These are phyloP conservation scores for Chloropsis hardwickii DNA, from an alignment of 2,113 vertebrate genomes.

Conservation along the genomic window DNA sequence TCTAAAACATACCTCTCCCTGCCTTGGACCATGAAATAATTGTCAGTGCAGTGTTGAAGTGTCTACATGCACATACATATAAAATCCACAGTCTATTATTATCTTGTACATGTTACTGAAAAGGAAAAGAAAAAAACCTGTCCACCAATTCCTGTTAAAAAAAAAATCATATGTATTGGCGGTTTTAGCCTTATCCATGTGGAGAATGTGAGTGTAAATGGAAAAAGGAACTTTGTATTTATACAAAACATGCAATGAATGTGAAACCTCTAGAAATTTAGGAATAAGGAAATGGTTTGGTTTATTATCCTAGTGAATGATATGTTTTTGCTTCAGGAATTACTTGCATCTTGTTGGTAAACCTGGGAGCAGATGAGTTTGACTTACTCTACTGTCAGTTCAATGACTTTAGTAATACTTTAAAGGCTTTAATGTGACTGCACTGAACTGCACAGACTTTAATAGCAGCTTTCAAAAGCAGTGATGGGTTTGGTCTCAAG, in stretches of 20 bases:
- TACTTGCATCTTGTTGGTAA: background rate
- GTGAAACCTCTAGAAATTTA: background rate
- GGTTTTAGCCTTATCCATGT: background rate
- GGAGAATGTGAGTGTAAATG: background rate
- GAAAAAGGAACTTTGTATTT: background rate
- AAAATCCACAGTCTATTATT: background rate
- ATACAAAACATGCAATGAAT: background rate
- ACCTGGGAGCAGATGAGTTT: conserved; percentile 5
- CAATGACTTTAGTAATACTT: conserved; percentile 40
- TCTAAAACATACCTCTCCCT: background rate
- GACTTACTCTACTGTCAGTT: conserved; percentile 52
- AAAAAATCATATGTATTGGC: background rate
- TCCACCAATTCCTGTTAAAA: background rate
- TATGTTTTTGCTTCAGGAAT: conserved; percentile 23
- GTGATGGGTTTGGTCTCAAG: conserved; percentile 3
- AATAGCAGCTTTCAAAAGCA: conserved; percentile 27
- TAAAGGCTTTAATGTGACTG: conserved; percentile 30
- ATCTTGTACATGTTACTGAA: background rate
- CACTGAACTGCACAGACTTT: conserved; percentile 3
- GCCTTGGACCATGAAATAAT: background rate
- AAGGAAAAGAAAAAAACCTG: background rate
- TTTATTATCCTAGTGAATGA: background rate
- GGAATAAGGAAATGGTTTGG: background rate
- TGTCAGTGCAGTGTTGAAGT: background rate
- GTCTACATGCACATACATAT: no score